phyloP scores from a whole-genome alignment of 2,888 invertebrate species.

The Limenitis camilla region DNA sequence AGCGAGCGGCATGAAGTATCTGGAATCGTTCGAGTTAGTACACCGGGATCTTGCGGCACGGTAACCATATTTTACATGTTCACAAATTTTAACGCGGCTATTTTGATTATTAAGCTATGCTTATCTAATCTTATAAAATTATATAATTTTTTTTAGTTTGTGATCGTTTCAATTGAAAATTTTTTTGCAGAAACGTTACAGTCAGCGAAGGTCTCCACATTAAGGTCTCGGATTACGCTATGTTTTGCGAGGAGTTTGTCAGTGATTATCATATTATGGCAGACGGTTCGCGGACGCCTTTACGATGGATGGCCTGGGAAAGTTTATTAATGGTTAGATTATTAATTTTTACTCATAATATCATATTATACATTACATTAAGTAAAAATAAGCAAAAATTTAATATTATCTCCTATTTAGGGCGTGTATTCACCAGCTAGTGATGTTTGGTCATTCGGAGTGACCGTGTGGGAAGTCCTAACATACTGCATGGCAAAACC shows the following conservation, averaged over 20 bases:
- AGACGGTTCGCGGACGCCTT: conserved; percentile 86
- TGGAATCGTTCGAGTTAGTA: conserved; percentile 91
- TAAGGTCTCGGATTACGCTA: conserved; percentile 89
- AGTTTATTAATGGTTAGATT: conserved; percentile 82
- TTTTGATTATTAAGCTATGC: too few species aligned
- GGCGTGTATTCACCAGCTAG: conserved; percentile 90
- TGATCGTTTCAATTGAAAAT: not conserved
- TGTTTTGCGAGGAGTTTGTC: conserved; percentile 86
- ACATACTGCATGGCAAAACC: conserved; percentile 87
- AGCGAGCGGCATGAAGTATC: conserved; percentile 94
- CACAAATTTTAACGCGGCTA: too few species aligned
- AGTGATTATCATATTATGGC: conserved; percentile 90
- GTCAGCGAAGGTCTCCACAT: conserved; percentile 86
- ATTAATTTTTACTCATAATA: not conserved
- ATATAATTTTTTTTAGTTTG: too few species aligned
- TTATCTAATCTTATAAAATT: too few species aligned
- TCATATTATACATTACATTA: not conserved
- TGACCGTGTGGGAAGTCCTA: conserved; percentile 92
- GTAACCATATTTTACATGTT: conserved; percentile 69
- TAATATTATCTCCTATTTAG: conserved; percentile 61
- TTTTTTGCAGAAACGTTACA: conserved; percentile 82
- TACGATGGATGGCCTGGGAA: conserved; percentile 97
- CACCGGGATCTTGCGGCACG: conserved; percentile 92
- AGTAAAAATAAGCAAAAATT: conserved; percentile 9
- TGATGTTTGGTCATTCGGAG: conserved; percentile 94